Percentiles rank a stretch among this genome's conserved stretches.
Conservation (phyloP, 2,888 invertebrate species). For the Campoletis raptor region DNA sequence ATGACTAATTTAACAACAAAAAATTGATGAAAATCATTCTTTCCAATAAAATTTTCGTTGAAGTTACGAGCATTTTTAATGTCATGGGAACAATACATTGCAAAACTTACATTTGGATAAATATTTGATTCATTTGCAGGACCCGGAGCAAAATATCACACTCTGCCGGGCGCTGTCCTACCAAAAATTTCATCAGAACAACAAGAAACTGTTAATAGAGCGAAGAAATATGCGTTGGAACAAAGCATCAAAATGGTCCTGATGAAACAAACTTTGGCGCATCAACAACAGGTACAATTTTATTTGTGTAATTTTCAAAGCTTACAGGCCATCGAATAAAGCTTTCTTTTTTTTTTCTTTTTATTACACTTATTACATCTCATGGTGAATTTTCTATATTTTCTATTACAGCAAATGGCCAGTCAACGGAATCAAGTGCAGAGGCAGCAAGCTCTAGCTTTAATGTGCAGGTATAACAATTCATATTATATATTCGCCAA, state of each 20-base stretch:
- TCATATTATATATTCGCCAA: slow-evolving; percentile 63
- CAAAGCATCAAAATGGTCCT: slow-evolving; percentile 99
- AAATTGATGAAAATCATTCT: neutral
- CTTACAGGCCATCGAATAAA: too few relatives aligned
- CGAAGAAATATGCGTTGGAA: slow-evolving; percentile 99
- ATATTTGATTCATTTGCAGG: slow-evolving; percentile 86
- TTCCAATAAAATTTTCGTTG: neutral
- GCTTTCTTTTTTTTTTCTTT: neutral
- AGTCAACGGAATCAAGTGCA: slow-evolving; percentile 95
- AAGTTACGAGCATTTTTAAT: neutral
- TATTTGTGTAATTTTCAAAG: neutral
- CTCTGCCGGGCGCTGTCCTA: slow-evolving; percentile 93
- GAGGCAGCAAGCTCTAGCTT: slow-evolving; percentile 94
- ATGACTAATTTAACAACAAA: neutral
- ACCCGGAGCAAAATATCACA: slow-evolving; percentile 95
- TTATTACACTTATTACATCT: slow-evolving; percentile 72
- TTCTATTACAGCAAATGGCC: slow-evolving; percentile 92
- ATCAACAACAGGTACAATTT: slow-evolving; percentile 94
- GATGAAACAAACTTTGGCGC: slow-evolving; percentile 99
- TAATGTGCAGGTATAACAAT: slow-evolving; percentile 93
- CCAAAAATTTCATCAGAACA: slow-evolving; percentile 95
- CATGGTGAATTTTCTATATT: slow-evolving; percentile 83
- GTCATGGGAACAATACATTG: neutral
- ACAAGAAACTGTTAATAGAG: slow-evolving; percentile 95
- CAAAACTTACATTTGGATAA: neutral